Evolutionary conservation across 2,113 vertebrate species (phyloP), one percentile per base, ranked within the genome.

Genomic region (Catagonus wagneri): DNA sequence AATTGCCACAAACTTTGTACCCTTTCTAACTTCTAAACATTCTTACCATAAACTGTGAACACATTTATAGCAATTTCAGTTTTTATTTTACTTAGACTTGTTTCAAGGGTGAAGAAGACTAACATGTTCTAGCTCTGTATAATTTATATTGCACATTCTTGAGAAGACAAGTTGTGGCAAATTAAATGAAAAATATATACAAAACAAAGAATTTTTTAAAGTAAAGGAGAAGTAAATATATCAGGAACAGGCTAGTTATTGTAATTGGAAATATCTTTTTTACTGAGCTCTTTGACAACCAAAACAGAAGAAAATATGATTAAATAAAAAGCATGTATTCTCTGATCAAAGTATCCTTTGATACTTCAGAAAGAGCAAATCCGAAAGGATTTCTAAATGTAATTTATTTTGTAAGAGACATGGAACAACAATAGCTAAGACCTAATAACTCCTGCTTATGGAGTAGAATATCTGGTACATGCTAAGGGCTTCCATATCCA

Each of bases 281-380:
- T 66, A 34, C 23, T 32, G 44, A 16, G 29, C 15, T 56, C 81
- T 61, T 63, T 29, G 39, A 12, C 22, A 69, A 8, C 34, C 83
- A 69, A 34, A 16, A 25, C 60, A 23, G 17, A 75, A 83, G 22
- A 15, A 68, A 72, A 60, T 25, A 54, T n/a, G 23, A 84, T 58
- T 36, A 81, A 86, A 66, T 61, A 54, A 27, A 90, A 68, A 87
- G n/a, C 32, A 93, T 20, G n/a, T 75, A 74, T 94, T 81, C 88
- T 83, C 83, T 87, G 65, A 90, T 78, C 66, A 66, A 63, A 66
- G 60, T 79, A 29, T 34, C 17, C 71, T 72, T n/a, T 72, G 44
- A 39, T 39, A 50, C 58, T 60, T 66, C 15, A 68, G 74, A 12
- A 88, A 76, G 56, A 76, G 25, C 25, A 76, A 81, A 22, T 56